These are phyloP conservation scores for Engraulis encrasicolus DNA, from an alignment of 2,113 vertebrate genomes.

Conservation along the genomic window DNA sequence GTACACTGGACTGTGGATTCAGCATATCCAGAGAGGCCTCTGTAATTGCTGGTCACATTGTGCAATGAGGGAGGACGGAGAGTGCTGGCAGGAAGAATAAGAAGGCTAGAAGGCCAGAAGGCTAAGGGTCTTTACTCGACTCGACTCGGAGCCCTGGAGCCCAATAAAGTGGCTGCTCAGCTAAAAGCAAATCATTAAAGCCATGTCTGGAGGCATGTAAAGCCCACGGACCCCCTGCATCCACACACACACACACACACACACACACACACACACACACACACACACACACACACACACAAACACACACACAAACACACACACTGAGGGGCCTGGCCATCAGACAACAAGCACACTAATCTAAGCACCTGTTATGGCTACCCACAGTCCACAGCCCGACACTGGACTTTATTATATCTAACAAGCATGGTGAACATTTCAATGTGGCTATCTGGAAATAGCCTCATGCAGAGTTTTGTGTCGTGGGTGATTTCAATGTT, in stretches of 20 bases:
- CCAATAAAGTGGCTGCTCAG: neutral
- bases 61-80: neutral
- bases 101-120: no score
- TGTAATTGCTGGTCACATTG: neutral
- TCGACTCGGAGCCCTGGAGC: neutral
- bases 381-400: neutral
- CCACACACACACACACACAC: no score
- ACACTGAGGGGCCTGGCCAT: neutral
- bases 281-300: no score
- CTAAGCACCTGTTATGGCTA: neutral
- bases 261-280: no score
- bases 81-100: neutral
- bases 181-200: slow-evolving; percentile 25
- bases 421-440: neutral
- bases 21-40: neutral
- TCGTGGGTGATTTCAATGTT: neutral
- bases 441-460: neutral
- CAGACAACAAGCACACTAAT: neutral
- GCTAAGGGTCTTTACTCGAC: no score
- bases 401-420: neutral
- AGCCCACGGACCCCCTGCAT: neutral
- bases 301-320: no score
- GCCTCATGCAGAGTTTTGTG: neutral
- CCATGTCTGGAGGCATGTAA: neutral
- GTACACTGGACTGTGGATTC: neutral